Evolutionary conservation across 2,888 invertebrate species (phyloP), one percentile per base, ranked within the genome.

Genomic region (Apocheima hispidaria): DNA sequence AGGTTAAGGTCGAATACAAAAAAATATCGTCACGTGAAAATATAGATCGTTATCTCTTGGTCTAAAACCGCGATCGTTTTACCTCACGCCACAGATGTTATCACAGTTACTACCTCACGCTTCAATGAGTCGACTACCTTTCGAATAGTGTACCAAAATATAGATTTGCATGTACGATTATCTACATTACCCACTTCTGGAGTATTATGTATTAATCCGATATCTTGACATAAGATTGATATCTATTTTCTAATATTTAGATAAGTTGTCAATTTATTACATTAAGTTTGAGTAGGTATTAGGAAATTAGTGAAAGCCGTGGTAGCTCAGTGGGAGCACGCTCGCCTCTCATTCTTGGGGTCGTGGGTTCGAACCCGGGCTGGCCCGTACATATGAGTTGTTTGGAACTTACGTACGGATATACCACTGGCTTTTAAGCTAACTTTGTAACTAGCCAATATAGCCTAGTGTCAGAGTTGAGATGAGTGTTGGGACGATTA

Each of bases 81-180:
- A 53, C 65, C 38, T 50, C 68, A 77, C 72, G 78, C 71, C 46
- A 33, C 30, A 46, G 46, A 30, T 30, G 10, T 4, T 0, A 2
- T 4, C 12, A 46, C 20, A 46, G 46, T 46, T 2, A 26, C 43
- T 43, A 12, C 41, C 38, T 49, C 70, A 78, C 72, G 79, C 71
- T 75, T 72, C 69, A 77, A 59, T 66, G 68, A 53, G 40, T 68
- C 49, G 49, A 41, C 23, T 65, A 68, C 77, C 77, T 78, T 78
- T 79, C 79, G 68, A 79, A 77, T 76, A 71, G 56, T 30, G 53
- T 2, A 5, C 12, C 43, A 54, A 56, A 72, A 70, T 74, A 72
- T 75, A 73, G 65, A 67, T 72, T 56, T 58, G 63, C 65, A 63
- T 64, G 60, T 66, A 54, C 33, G 21, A 44, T 52, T 41, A 40